Evolutionary conservation across 2,888 invertebrate species (phyloP), one percentile per base, ranked within the genome.

Genomic region (Synergus itoensis): DNA sequence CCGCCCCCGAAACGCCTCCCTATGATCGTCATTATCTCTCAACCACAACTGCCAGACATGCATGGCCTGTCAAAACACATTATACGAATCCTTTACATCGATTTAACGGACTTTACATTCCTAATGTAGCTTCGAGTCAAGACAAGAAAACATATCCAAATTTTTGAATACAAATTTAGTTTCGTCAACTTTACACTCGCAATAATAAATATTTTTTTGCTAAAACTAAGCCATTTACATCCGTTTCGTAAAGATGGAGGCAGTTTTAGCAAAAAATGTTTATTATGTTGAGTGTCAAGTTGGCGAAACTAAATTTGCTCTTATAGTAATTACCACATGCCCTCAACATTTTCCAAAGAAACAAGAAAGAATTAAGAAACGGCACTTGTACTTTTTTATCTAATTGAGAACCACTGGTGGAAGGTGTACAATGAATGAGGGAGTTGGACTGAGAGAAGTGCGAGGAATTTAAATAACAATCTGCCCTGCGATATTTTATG

Each of bases 401-500:
- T 21, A 63, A 62, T 80, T 82, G 83, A 83, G 82, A 83, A 73
- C 78, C 83, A 75, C 81, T 80, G 82, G 14, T 21, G 18, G 60
- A 41, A 41, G 28, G 41, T 63, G 77, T 63, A 77, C 76, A 69
- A 79, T 43, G 75, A 81, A 80, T 77, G 80, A 81, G 78, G 76
- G 76, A 80, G 78, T 79, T 80, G 77, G 79, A 80, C 77, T 79
- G 40, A 77, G 78, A 80, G 80, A 81, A 76, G 78, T 65, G 40
- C 43, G 76, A 78, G 79, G 82, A 80, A 80, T 82, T 83, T 81
- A 75, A 79, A 81, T 85, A 85, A 85, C 83, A 84, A 88, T 86
- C 87, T 87, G 85, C 84, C 86, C 84, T 82, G 86, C 83, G 81
- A 85, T 88, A 86, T 88, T 89, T 90, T 88, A 90, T 85, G 89